Conservation (phyloP, 2,113 vertebrate species). For the Paracanthobrama guichenoti region DNA sequence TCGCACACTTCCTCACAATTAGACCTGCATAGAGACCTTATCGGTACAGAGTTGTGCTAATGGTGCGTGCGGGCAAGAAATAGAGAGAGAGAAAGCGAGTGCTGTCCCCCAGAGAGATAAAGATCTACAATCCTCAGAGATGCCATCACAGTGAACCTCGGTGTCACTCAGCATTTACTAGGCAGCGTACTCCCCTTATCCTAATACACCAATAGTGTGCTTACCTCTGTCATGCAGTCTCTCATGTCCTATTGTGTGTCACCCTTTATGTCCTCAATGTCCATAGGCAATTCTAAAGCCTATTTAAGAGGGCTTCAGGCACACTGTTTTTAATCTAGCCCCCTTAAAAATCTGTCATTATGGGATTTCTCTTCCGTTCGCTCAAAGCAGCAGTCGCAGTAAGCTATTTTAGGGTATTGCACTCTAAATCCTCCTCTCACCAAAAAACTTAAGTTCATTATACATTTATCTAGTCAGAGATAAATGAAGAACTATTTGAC, state of each 20-base stretch:
- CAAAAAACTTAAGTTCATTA: neutral
- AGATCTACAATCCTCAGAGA: slow-evolving; percentile 38
- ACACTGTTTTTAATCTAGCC: neutral
- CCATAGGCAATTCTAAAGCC: slow-evolving; percentile 1
- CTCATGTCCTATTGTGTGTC: neutral
- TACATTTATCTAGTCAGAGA: neutral
- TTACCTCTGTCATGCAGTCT: slow-evolving; percentile 4
- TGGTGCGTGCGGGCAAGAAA: slow-evolving; percentile 9
- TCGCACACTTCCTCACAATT: slow-evolving; percentile 46
- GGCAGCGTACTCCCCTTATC: neutral
- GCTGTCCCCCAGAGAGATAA: slow-evolving; percentile 41
- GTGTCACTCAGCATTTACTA: slow-evolving; percentile 26
- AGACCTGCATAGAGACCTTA: slow-evolving; percentile 42
- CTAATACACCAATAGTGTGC: slow-evolving; percentile 16
- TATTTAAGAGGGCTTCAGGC: neutral
- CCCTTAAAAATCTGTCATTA: slow-evolving; percentile 12
- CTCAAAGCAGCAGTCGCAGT: neutral
- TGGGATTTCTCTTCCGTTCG: neutral
- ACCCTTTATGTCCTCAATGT: slow-evolving; percentile 26
- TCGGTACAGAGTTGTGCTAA: slow-evolving; percentile 23
- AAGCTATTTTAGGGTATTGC: slow-evolving; percentile 6
- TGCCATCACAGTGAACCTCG: slow-evolving; percentile 21
- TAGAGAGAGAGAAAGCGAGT: neutral
- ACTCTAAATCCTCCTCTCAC: neutral
- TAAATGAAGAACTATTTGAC: too few relatives aligned